Percentiles rank a stretch among this genome's conserved stretches.
Conservation (phyloP, 1,140 invertebrate species). For the Drosophila bifasciata region DNA sequence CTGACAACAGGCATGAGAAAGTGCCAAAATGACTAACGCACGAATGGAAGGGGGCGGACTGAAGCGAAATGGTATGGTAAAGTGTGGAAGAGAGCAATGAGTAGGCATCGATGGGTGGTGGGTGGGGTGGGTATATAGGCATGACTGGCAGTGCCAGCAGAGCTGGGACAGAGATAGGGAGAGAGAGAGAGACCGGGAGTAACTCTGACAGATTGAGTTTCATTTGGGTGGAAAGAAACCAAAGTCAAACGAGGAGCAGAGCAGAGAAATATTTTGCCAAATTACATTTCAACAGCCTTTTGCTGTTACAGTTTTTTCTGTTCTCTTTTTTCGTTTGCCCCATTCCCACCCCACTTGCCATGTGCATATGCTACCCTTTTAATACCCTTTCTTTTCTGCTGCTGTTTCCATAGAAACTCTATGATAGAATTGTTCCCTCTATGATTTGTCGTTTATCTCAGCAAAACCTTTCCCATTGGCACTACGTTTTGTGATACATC, state of each 20-base stretch:
- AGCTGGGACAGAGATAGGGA: conserved; percentile 13
- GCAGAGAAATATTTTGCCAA: conserved; percentile 79
- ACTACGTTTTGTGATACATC: conserved; percentile 19
- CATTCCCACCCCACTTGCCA: neutral
- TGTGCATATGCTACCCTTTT: neutral
- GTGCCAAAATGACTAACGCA: conserved; percentile 79
- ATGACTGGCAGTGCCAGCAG: conserved; percentile 47
- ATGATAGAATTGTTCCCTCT: neutral
- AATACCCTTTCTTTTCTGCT: conserved; percentile 22
- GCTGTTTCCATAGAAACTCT: too few species aligned
- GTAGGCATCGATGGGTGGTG: conserved; percentile 25
- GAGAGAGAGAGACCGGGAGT: conserved; percentile 37
- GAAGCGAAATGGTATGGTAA: neutral
- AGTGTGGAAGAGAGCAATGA: neutral
- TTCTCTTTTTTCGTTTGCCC: conserved; percentile 11
- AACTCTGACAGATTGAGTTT: conserved; percentile 75
- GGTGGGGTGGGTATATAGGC: neutral
- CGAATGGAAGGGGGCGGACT: conserved; percentile 24
- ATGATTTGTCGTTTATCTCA: too few species aligned
- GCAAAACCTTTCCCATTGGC: too few species aligned
- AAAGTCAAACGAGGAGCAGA: conserved; percentile 66
- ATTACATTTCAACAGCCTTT: conserved; percentile 81
- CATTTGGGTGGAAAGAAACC: conserved; percentile 67
- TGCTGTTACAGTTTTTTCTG: conserved; percentile 49
- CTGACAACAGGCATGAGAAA: conserved; percentile 75